A percentile compares a stretch with the other conserved stretches of the same genome.
Evolutionary conservation across 2,888 invertebrate species (phyloP).

Genomic region (Cynaeus angustus): DNA sequence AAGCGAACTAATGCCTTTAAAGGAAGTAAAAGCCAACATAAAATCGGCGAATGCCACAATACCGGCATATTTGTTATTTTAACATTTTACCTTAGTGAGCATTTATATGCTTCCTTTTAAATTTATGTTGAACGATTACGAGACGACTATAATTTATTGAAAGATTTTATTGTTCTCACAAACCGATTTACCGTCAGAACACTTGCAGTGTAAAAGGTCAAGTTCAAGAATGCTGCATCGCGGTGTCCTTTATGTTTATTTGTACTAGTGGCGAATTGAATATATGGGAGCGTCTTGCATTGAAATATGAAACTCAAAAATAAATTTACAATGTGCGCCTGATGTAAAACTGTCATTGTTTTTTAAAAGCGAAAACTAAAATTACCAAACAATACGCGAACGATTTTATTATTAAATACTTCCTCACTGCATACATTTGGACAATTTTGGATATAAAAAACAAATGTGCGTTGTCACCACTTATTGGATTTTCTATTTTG

Average conservation of each 20-base stretch:
- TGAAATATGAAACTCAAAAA: too few species aligned
- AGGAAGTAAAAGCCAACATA: not conserved
- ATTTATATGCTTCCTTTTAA: not conserved
- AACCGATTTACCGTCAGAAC: slow-evolving; percentile 8
- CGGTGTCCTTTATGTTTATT: slow-evolving; percentile 9
- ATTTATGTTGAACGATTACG: slow-evolving; percentile 2
- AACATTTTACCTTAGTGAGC: not conserved
- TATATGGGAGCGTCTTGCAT: too few species aligned
- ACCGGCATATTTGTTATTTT: not conserved
- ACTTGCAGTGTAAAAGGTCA: slow-evolving; percentile 30
- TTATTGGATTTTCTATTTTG: too few species aligned
- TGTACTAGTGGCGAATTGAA: not conserved
- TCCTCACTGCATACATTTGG: too few species aligned
- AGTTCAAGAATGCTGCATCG: slow-evolving; percentile 27
- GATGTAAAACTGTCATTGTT: too few species aligned
- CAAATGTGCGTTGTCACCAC: too few species aligned
- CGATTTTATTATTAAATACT: too few species aligned
- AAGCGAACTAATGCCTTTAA: too few species aligned
- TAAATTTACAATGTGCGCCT: too few species aligned
- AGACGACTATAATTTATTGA: slow-evolving; percentile 19
- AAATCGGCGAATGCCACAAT: not conserved
- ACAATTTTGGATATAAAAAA: too few species aligned
- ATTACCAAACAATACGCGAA: too few species aligned
- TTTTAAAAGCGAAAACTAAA: too few species aligned
- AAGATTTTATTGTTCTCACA: slow-evolving; percentile 28